Conservation (phyloP, 2,888 invertebrate species). For the Mythimna ferrago region DNA sequence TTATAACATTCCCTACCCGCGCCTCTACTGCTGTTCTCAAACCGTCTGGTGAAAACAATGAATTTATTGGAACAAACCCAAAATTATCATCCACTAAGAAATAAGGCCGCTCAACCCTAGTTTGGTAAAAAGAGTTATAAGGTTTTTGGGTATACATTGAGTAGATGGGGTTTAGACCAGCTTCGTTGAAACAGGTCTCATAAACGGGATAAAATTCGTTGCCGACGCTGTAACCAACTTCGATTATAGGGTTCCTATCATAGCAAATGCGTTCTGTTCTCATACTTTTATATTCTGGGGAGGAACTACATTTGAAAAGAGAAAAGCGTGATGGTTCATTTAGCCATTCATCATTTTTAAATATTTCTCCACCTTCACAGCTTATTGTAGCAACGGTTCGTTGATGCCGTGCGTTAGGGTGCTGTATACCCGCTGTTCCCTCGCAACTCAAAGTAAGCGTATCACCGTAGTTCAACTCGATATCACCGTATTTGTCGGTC, state of each 20-base stretch:
- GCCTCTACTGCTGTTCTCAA: constrained; percentile 76
- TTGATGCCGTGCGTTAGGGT: constrained; percentile 70
- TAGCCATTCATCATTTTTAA: constrained; percentile 81
- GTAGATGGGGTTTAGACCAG: constrained; percentile 74
- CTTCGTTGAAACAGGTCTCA: constrained; percentile 84
- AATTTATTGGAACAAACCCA: constrained; percentile 74
- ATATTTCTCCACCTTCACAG: constrained; percentile 78
- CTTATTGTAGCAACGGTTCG: constrained; percentile 73
- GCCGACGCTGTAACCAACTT: constrained; percentile 82
- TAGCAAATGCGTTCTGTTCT: constrained; percentile 79
- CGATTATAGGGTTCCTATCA: constrained; percentile 74
- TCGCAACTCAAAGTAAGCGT: constrained; percentile 80
- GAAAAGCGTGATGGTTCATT: constrained; percentile 73
- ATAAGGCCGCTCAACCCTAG: constrained; percentile 79
- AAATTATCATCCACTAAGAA: constrained; percentile 79
- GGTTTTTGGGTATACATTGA: constrained; percentile 84
- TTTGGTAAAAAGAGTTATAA: constrained; percentile 83
- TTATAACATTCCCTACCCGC: constrained; percentile 73
- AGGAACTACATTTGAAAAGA: constrained; percentile 72
- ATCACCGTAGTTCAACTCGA: constrained; percentile 78
- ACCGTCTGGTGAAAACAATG: constrained; percentile 78
- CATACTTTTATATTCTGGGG: constrained; percentile 76
- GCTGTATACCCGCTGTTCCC: constrained; percentile 72
- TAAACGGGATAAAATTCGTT: constrained; percentile 79
- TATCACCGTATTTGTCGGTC: constrained; percentile 76